Conservation (phyloP, 2,888 invertebrate species). For the Subacronicta megacephala region DNA sequence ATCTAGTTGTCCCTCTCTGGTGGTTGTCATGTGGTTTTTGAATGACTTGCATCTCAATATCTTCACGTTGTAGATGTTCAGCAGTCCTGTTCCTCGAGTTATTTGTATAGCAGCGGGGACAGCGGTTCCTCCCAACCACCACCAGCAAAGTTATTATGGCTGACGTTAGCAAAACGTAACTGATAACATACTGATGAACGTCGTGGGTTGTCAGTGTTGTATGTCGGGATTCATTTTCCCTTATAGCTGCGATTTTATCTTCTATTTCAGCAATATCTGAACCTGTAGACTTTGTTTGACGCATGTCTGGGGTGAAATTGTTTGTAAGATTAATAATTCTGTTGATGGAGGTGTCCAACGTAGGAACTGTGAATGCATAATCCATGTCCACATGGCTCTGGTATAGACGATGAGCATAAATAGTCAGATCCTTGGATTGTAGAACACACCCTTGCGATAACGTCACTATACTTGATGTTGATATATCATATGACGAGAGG, state of each 20-base stretch:
- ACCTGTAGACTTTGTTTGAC: neutral
- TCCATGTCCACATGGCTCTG: slow-evolving; percentile 6
- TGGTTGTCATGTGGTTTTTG: too few species aligned
- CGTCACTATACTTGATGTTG: slow-evolving; percentile 21
- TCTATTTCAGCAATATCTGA: slow-evolving; percentile 1
- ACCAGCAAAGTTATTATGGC: too few species aligned
- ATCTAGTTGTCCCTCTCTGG: too few species aligned
- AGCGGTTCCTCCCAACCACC: too few species aligned
- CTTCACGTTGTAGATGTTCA: too few species aligned
- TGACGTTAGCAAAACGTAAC: too few species aligned
- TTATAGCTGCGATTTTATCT: neutral
- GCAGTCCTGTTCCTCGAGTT: too few species aligned
- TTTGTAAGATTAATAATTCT: slow-evolving; percentile 15
- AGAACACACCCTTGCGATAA: slow-evolving; percentile 32
- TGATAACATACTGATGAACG: slow-evolving; percentile 12
- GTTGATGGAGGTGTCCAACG: slow-evolving; percentile 12
- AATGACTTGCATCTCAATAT: too few species aligned
- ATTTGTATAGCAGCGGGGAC: too few species aligned
- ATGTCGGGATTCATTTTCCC: neutral
- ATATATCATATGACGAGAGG: slow-evolving; percentile 28
- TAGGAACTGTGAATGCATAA: neutral
- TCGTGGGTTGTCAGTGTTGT: slow-evolving; percentile 7
- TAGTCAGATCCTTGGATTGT: slow-evolving; percentile 31
- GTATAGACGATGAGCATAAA: slow-evolving; percentile 25
- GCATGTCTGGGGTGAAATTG: neutral